Evolutionary conservation across 2,888 invertebrate genomes (phyloP).

Genomic region (Tenthredo mesomela): DNA sequence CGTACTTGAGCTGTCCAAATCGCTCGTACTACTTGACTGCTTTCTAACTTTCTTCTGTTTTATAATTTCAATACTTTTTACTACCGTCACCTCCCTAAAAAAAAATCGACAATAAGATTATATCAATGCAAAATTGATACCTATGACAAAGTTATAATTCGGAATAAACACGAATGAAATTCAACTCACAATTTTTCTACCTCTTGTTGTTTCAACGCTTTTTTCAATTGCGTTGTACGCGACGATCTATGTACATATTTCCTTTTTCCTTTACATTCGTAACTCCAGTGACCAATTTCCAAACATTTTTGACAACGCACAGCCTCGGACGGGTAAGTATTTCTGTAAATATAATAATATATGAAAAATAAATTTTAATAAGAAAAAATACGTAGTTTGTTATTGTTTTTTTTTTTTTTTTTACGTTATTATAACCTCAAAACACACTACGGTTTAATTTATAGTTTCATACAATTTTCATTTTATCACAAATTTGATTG

Average conservation of each 20-base stretch:
- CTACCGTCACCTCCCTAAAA: conserved; percentile 54
- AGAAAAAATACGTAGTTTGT: background rate
- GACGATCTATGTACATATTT: conserved; percentile 93
- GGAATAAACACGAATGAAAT: conserved; percentile 14
- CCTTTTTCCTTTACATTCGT: conserved; percentile 94
- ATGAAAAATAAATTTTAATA: background rate
- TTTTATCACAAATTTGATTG: background rate
- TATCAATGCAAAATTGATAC: background rate
- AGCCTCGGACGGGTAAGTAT: conserved; percentile 84
- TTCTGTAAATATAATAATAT: conserved; percentile 60
- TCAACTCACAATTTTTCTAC: conserved; percentile 70
- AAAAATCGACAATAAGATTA: conserved; percentile 22
- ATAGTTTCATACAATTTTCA: background rate
- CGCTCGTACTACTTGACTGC: conserved; percentile 67
- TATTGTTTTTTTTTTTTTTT: background rate
- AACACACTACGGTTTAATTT: background rate
- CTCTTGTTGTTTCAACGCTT: conserved; percentile 80
- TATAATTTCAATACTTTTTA: conserved; percentile 57
- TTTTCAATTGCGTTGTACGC: conserved; percentile 89
- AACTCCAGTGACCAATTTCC: conserved; percentile 96
- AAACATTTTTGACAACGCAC: conserved; percentile 95
- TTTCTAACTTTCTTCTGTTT: conserved; percentile 60
- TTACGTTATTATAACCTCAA: background rate
- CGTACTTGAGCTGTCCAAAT: conserved; percentile 61
- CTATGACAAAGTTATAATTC: background rate